These are phyloP conservation scores for Saccostrea glomerata DNA, from an alignment of 1,140 invertebrate genomes.

Conservation along the genomic window DNA sequence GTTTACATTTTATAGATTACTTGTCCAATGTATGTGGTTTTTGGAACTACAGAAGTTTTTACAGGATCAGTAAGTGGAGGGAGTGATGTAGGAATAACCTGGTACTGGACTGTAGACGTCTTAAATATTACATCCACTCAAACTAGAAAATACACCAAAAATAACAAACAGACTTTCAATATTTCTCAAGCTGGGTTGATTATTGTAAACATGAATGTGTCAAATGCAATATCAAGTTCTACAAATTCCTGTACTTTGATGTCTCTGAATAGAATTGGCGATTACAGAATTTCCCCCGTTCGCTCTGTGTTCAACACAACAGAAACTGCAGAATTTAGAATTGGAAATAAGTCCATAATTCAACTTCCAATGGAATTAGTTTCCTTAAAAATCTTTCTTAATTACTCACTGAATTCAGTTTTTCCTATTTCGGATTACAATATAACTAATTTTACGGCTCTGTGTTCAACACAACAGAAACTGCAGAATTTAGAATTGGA, in stretches of 20 bases:
- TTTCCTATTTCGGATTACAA: not conserved
- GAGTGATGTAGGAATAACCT: not conserved
- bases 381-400: not conserved
- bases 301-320: not conserved
- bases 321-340: not conserved
- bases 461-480: not conserved
- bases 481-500: not conserved
- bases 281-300: not conserved
- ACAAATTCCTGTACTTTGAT: not conserved
- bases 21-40: not conserved
- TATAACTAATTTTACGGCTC: not conserved
- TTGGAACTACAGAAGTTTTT: not conserved
- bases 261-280: not conserved
- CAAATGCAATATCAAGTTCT: not conserved
- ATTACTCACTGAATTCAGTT: not conserved
- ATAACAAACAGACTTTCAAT: not conserved
- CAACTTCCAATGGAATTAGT: not conserved
- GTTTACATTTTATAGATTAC: not conserved
- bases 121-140: not conserved
- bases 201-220: not conserved
- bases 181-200: not conserved
- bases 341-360: not conserved
- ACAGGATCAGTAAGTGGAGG: not conserved
- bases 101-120: not conserved
- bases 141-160: not conserved